These are phyloP conservation scores for Xerus rutilus DNA, from an alignment of 2,797 vertebrate genomes.

Conservation along the genomic window DNA sequence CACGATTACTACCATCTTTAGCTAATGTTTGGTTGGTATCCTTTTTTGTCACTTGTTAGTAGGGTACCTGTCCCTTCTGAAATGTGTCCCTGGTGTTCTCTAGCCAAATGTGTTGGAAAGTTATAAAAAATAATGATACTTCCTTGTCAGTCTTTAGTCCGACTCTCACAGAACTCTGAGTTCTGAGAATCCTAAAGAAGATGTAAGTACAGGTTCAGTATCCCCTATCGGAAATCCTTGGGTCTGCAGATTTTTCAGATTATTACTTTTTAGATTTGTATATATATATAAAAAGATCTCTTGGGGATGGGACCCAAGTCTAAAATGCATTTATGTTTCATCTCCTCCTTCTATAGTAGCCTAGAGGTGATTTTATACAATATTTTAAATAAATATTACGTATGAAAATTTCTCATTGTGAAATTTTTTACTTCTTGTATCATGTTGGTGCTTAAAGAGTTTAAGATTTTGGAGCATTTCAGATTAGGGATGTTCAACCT, in stretches of 20 bases:
- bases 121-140: not conserved
- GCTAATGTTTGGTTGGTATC: not conserved
- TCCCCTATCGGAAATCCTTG: not conserved
- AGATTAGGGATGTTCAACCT: not conserved
- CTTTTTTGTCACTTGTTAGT: not conserved
- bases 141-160: slow-evolving; percentile 12
- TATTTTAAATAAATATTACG: not conserved
- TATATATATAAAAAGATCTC: too few relatives aligned
- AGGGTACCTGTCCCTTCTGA: not conserved
- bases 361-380: too few relatives aligned
- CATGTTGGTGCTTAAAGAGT: not conserved
- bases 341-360: not conserved
- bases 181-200: slow-evolving; percentile 14
- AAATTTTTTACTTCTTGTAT: not conserved
- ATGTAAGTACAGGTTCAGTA: not conserved
- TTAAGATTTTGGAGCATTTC: not conserved
- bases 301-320: not conserved
- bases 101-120: not conserved
- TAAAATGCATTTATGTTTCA: not conserved
- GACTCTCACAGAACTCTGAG: not conserved
- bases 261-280: too few relatives aligned
- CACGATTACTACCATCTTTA: not conserved
- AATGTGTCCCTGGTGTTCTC: not conserved
- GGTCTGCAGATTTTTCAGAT: not conserved
- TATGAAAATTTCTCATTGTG: not conserved